These are phyloP conservation scores for Parotocinclus haroldoi DNA, from an alignment of 2,797 vertebrate genomes.

Conservation along the genomic window DNA sequence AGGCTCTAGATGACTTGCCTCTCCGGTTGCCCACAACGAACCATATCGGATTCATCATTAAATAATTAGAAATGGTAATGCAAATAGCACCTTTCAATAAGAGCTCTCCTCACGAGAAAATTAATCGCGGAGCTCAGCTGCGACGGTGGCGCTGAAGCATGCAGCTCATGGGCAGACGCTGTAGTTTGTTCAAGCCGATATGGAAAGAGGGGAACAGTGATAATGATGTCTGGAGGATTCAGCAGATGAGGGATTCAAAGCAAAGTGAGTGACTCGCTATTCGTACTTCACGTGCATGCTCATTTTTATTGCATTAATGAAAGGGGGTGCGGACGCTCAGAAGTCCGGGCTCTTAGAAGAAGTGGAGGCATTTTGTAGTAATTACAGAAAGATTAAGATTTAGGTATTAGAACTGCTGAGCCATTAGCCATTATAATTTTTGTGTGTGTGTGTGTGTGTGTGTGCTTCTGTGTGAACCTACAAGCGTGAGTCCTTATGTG, in stretches of 20 bases:
- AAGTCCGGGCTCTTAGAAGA: conserved; percentile 65
- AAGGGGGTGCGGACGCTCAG: conserved; percentile 56
- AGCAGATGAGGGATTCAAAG: conserved; percentile 58
- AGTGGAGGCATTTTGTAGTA: conserved; percentile 73
- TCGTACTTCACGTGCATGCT: conserved; percentile 31
- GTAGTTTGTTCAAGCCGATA: conserved; percentile 60
- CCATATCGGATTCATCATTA: conserved; percentile 98
- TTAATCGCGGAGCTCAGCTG: conserved; percentile 74
- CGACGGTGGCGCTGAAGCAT: conserved; percentile 55
- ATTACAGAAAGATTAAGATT: conserved; percentile 75
- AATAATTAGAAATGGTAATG: conserved; percentile 98
- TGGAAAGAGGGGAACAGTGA: conserved; percentile 60
- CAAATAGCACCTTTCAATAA: conserved; percentile 91
- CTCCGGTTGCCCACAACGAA: conserved; percentile 87
- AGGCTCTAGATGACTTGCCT: conserved; percentile 86
- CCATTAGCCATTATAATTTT: conserved; percentile 61
- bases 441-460: too few relatives aligned
- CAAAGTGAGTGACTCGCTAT: conserved; percentile 49
- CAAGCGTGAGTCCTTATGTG: too few relatives aligned
- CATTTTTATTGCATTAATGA: conserved; percentile 69
- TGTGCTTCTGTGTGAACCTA: too few relatives aligned
- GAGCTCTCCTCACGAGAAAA: conserved; percentile 67
- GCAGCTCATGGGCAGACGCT: conserved; percentile 69
- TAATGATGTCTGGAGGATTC: conserved; percentile 72
- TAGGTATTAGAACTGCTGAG: conserved; percentile 78